Evolutionary conservation across 2,888 invertebrate genomes (phyloP).

Genomic region (Parthenolecanium corni): DNA sequence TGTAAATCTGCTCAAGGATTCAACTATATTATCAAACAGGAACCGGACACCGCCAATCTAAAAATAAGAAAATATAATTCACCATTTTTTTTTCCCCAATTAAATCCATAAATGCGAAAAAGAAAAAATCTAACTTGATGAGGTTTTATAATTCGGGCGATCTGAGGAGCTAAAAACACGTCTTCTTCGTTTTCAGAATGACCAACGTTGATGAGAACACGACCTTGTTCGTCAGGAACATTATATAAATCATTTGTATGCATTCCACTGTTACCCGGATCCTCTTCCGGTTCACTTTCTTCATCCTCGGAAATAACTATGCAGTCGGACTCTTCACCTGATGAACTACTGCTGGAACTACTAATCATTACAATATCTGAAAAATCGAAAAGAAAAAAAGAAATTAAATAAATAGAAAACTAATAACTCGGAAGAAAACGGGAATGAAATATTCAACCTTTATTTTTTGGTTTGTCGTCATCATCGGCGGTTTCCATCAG

Average conservation of each 20-base stretch:
- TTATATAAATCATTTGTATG: conserved; percentile 90
- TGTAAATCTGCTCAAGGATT: conserved; percentile 77
- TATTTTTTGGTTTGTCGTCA: conserved; percentile 33
- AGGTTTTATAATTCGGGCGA: conserved; percentile 82
- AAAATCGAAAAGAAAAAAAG: neutral
- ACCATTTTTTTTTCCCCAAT: neutral
- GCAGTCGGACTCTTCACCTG: conserved; percentile 52
- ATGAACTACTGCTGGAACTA: conserved; percentile 21
- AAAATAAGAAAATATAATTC: conserved; percentile 34
- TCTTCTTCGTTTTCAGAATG: conserved; percentile 84
- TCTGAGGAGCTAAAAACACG: conserved; percentile 82
- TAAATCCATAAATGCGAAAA: neutral
- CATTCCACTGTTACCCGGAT: conserved; percentile 80
- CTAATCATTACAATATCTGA: conserved; percentile 58
- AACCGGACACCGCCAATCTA: conserved; percentile 89
- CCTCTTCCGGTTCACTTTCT: conserved; percentile 69
- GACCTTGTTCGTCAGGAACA: conserved; percentile 77
- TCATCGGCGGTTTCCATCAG: conserved; percentile 34
- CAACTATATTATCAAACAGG: conserved; percentile 92
- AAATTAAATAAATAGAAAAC: neutral
- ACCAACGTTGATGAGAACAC: conserved; percentile 85
- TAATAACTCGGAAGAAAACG: neutral
- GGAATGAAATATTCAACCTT: conserved; percentile 11
- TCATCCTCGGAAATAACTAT: conserved; percentile 73
- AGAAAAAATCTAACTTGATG: conserved; percentile 76